Conservation (phyloP, 2,113 vertebrate genomes). For the Odontophorus gujanensis region DNA sequence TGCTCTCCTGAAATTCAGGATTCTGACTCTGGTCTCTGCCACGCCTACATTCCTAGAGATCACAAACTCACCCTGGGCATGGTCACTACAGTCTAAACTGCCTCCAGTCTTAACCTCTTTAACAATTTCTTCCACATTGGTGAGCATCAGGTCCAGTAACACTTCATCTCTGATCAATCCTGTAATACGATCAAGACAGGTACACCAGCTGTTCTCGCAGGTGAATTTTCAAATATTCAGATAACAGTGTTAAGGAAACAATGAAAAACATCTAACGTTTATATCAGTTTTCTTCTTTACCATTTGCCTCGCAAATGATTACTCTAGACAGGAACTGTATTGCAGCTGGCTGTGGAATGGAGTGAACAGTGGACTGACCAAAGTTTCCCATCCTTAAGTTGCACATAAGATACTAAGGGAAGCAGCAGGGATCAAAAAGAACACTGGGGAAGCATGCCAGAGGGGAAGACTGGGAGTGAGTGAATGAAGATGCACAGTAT, state of each 20-base stretch:
- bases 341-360: neutral
- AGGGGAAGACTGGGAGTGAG: neutral
- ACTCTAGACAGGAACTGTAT: neutral
- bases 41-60: no score
- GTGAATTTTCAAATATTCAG: neutral
- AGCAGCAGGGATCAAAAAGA: neutral
- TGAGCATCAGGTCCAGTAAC: neutral
- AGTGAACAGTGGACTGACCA: neutral
- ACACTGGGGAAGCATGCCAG: neutral
- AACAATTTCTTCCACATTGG: neutral
- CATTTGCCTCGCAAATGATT: neutral
- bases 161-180: neutral
- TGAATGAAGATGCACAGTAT: neutral
- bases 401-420: neutral
- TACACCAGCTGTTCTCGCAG: neutral
- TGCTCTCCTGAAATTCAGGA: no score
- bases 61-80: no score
- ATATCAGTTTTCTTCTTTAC: neutral
- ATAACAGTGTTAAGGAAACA: neutral
- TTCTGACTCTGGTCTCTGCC: no score
- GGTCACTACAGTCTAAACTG: neutral
- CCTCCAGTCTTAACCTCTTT: neutral
- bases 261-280: neutral
- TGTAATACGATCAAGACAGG: neutral
- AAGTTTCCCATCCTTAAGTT: neutral